Percentiles rank a stretch among this genome's conserved stretches.
phyloP scores from a whole-genome alignment of 1,140 invertebrate species.

The Mycetomoellerius zeteki region DNA sequence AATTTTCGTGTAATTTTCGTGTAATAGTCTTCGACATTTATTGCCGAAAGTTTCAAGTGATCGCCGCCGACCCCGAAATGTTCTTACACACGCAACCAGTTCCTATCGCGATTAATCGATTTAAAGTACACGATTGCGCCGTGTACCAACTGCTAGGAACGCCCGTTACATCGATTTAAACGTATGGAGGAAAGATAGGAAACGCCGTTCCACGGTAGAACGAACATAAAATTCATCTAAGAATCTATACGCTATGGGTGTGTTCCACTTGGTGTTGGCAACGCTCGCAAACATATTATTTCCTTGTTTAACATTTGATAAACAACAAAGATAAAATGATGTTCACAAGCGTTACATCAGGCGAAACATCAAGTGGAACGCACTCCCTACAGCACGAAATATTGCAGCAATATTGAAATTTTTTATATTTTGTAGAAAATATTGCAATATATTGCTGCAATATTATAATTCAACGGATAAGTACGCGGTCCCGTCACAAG shows the following conservation, averaged over 20 bases:
- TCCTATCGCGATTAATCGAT: constrained; percentile 61
- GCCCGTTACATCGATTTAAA: constrained; percentile 52
- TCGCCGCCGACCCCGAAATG: constrained; percentile 48
- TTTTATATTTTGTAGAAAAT: no score
- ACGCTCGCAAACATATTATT: no score
- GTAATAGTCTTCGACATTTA: constrained; percentile 59
- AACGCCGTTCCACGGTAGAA: background rate
- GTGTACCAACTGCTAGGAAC: constrained; percentile 38
- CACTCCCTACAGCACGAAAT: no score
- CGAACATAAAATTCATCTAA: constrained; percentile 19
- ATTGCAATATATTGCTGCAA: no score
- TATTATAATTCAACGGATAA: no score
- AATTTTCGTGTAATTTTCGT: constrained; percentile 53
- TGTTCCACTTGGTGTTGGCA: no score
- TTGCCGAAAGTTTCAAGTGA: constrained; percentile 61
- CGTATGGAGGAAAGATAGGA: constrained; percentile 34
- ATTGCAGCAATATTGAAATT: no score
- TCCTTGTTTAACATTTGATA: no score
- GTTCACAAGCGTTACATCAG: no score
- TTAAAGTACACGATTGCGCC: constrained; percentile 54
- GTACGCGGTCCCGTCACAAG: no score
- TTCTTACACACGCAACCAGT: constrained; percentile 50
- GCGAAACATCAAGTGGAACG: no score
- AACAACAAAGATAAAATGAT: no score
- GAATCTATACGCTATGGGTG: background rate